Evolutionary conservation across 2,797 vertebrate genomes (phyloP).

Genomic region (Yasuhikotakia modesta): DNA sequence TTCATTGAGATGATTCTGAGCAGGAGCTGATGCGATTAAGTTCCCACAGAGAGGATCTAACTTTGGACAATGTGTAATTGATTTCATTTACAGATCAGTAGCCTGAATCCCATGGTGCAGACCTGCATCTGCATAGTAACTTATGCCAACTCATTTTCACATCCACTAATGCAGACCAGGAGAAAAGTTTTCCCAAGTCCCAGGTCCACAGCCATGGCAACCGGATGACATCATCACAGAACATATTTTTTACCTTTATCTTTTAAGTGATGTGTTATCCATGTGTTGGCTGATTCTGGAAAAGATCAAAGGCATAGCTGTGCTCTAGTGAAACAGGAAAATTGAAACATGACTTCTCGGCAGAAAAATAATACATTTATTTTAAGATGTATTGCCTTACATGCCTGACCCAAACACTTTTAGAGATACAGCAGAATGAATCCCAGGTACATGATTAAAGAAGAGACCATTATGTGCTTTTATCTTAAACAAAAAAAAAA

Average conservation of each 20-base stretch:
- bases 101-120: slow-evolving; percentile 63
- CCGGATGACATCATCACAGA: slow-evolving; percentile 79
- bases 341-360: slow-evolving; percentile 81
- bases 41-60: slow-evolving; percentile 70
- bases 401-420: slow-evolving; percentile 67
- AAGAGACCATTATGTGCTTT: slow-evolving; percentile 3
- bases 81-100: slow-evolving; percentile 77
- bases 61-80: slow-evolving; percentile 73
- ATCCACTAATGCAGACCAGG: slow-evolving; percentile 48
- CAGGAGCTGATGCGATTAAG: slow-evolving; percentile 75
- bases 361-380: slow-evolving; percentile 81
- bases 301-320: slow-evolving; percentile 78
- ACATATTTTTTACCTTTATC: slow-evolving; percentile 84
- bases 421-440: slow-evolving; percentile 61
- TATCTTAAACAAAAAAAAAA: slow-evolving; percentile 16
- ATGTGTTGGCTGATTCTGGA: slow-evolving; percentile 71
- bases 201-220: slow-evolving; percentile 66
- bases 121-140: slow-evolving; percentile 5
- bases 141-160: slow-evolving; percentile 44
- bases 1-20: slow-evolving; percentile 81
- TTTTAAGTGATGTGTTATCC: slow-evolving; percentile 82
- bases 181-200: slow-evolving; percentile 75
- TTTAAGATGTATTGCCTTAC: slow-evolving; percentile 77
- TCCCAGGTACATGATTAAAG: slow-evolving; percentile 57
- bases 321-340: slow-evolving; percentile 75